Evolutionary conservation across 2,113 vertebrate genomes (phyloP).

Genomic region (Electrona antarctica): DNA sequence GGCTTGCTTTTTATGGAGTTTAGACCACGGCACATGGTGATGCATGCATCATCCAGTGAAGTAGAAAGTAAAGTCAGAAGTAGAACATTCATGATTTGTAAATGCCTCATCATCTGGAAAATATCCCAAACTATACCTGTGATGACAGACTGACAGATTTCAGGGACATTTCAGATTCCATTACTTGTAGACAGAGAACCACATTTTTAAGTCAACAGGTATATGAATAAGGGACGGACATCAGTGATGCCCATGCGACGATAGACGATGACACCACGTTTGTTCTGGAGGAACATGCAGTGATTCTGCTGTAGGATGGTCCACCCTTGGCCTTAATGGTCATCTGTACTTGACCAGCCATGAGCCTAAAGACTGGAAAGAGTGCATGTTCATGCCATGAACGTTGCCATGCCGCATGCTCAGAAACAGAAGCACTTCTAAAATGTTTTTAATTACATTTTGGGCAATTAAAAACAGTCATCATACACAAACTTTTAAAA

Average conservation of each 20-base stretch:
- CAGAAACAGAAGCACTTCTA: too few relatives aligned
- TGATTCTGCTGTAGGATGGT: too few relatives aligned
- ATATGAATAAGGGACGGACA: not conserved
- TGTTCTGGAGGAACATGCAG: not conserved
- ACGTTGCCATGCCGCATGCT: too few relatives aligned
- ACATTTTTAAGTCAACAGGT: not conserved
- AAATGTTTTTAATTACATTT: constrained; percentile 49
- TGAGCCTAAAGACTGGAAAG: constrained; percentile 6
- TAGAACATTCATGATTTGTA: constrained; percentile 11
- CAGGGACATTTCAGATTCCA: too few relatives aligned
- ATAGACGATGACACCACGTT: not conserved
- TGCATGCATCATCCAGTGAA: constrained; percentile 47
- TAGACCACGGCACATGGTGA: constrained; percentile 57
- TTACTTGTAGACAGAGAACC: not conserved
- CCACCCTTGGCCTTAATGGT: not conserved
- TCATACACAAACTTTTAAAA: constrained; percentile 66
- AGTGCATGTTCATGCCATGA: constrained; percentile 12
- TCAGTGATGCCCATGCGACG: not conserved
- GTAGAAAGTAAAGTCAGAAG: constrained; percentile 8
- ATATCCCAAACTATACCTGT: not conserved
- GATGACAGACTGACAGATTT: too few relatives aligned
- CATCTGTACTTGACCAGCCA: constrained; percentile 23
- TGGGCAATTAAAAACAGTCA: constrained; percentile 16
- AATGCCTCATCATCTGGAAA: not conserved
- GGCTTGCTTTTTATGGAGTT: constrained; percentile 60